Conservation (phyloP, 2,888 invertebrate species). For the Cremastinae sp. region DNA sequence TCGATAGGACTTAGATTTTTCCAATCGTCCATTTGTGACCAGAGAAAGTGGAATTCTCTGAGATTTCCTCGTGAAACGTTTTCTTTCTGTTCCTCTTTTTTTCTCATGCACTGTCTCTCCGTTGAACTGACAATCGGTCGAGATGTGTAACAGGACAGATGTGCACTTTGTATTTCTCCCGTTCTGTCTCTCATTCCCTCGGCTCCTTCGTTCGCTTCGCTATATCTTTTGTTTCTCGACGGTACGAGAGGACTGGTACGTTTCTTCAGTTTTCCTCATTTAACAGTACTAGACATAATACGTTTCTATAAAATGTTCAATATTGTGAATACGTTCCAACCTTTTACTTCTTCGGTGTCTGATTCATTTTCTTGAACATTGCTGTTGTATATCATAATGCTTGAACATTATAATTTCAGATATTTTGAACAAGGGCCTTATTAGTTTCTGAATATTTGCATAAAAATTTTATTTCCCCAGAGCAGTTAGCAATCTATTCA, state of each 20-base stretch:
- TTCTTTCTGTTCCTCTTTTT: constrained; percentile 23
- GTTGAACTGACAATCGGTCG: constrained; percentile 4
- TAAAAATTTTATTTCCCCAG: no score
- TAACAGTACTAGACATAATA: constrained; percentile 22
- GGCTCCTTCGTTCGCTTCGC: neutral
- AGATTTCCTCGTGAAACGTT: constrained; percentile 52
- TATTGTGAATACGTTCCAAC: constrained; percentile 26
- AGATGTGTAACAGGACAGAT: constrained; percentile 38
- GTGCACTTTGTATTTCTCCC: neutral
- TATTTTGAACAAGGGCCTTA: no score
- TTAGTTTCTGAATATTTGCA: no score
- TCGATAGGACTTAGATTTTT: constrained; percentile 45
- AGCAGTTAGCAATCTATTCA: no score
- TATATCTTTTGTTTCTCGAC: constrained; percentile 3
- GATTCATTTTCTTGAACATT: neutral
- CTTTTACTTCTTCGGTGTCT: neutral
- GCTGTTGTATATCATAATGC: neutral
- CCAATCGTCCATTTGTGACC: constrained; percentile 57
- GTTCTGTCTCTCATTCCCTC: constrained; percentile 3
- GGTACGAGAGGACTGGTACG: constrained; percentile 46
- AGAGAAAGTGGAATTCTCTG: constrained; percentile 32
- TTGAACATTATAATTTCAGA: no score
- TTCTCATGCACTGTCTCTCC: constrained; percentile 6
- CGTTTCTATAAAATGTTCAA: constrained; percentile 12
- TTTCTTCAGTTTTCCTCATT: constrained; percentile 34